A percentile compares a stretch with the other conserved stretches of the same genome.
Conservation (phyloP, 2,113 vertebrate genomes). For the Dipodomys stephensi region DNA sequence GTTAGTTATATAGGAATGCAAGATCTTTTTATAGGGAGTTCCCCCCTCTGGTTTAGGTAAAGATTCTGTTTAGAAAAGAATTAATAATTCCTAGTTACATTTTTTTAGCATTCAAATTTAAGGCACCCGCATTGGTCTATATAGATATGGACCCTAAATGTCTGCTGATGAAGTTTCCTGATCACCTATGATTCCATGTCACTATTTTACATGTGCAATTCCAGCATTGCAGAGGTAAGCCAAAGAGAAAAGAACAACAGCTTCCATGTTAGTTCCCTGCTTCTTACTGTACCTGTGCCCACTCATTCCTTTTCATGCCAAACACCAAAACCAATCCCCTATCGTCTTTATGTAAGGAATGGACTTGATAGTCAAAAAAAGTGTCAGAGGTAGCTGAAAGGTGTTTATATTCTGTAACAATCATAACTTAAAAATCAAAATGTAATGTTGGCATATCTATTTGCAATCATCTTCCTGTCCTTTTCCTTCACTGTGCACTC, state of each 20-base stretch:
- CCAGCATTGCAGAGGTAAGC: neutral
- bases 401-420: neutral
- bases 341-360: neutral
- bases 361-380: neutral
- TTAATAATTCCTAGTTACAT: neutral
- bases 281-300: fast-evolving
- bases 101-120: neutral
- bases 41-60: neutral
- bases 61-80: neutral
- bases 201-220: neutral
- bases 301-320: neutral
- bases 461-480: neutral
- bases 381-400: neutral
- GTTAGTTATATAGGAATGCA: neutral
- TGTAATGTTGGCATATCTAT: neutral
- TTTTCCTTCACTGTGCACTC: neutral
- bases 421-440: neutral
- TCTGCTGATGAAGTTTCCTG: neutral
- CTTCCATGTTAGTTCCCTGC: neutral
- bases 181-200: neutral
- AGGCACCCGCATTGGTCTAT: neutral
- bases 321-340: neutral
- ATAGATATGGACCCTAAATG: neutral
- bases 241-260: neutral
- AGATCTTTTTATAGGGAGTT: neutral